Evolutionary conservation across 2,888 invertebrate genomes (phyloP).

Genomic region (Cheiracanthium punctorium): DNA sequence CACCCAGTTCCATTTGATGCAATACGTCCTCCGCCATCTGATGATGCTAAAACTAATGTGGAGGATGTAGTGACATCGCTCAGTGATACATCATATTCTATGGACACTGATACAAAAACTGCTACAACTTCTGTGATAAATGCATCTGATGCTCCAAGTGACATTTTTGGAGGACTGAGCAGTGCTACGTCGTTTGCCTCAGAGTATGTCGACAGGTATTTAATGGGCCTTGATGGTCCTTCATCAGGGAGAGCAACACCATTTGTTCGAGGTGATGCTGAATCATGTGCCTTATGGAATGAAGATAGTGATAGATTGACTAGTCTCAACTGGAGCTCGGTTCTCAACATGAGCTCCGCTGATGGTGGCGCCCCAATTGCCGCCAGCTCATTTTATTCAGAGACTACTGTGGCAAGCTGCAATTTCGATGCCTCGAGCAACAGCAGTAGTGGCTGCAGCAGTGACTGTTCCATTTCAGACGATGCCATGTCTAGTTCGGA

Average conservation of each 20-base stretch:
- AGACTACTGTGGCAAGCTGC: constrained; percentile 19
- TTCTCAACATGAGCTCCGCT: constrained; percentile 86
- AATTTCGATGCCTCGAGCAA: constrained; percentile 38
- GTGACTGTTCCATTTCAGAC: constrained; percentile 49
- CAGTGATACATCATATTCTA: neutral
- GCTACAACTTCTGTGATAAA: constrained; percentile 57
- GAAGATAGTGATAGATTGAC: constrained; percentile 82
- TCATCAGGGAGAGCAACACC: constrained; percentile 71
- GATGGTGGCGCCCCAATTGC: constrained; percentile 28
- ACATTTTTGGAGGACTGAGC: constrained; percentile 10
- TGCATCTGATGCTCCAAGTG: constrained; percentile 26
- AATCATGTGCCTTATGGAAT: constrained; percentile 71
- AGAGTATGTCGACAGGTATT: constrained; percentile 71
- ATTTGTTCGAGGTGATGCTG: constrained; percentile 62
- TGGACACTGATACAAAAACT: constrained; percentile 52
- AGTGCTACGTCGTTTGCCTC: constrained; percentile 3
- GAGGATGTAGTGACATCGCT: constrained; percentile 19
- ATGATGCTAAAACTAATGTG: neutral
- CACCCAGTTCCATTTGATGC: constrained; percentile 33
- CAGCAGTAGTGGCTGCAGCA: constrained; percentile 28
- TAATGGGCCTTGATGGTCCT: constrained; percentile 63
- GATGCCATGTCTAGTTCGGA: constrained; percentile 39
- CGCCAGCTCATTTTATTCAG: constrained; percentile 15
- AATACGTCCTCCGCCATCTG: neutral
- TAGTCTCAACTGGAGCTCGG: constrained; percentile 93